phyloP scores from a whole-genome alignment of 2,113 vertebrate species.

The Sinocyclocheilus grahami region DNA sequence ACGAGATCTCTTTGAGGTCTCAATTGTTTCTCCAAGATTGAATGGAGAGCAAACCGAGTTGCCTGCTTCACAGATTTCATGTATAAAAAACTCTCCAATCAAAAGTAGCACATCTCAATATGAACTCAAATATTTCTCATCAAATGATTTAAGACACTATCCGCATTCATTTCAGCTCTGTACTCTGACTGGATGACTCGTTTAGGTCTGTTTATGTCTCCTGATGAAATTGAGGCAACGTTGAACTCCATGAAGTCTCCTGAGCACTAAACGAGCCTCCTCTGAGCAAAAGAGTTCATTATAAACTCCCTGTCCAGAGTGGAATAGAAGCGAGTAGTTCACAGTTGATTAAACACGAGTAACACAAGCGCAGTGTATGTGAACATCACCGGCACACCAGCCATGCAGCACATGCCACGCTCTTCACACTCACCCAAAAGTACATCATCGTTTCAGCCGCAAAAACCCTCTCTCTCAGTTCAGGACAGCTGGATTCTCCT shows the following conservation, averaged over 20 bases:
- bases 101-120: not conserved
- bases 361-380: not conserved
- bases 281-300: not conserved
- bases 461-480: slow-evolving; percentile 44
- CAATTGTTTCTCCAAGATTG: not conserved
- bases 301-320: not conserved
- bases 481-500: slow-evolving; percentile 61
- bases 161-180: not conserved
- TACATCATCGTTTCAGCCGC: slow-evolving; percentile 79
- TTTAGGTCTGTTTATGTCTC: not conserved
- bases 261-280: not conserved
- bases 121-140: not conserved
- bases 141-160: not conserved
- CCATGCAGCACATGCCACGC: not conserved
- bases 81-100: not conserved
- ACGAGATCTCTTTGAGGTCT: not conserved
- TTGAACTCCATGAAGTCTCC: not conserved
- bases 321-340: not conserved
- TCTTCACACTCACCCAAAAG: slow-evolving; percentile 77
- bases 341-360: not conserved
- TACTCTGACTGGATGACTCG: not conserved
- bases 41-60: not conserved
- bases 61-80: not conserved
- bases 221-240: no score
- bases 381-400: not conserved